Base-by-base conservation (phyloP, 2,797 vertebrate genomes). In the Enteromius unitaeniatus region DNA sequence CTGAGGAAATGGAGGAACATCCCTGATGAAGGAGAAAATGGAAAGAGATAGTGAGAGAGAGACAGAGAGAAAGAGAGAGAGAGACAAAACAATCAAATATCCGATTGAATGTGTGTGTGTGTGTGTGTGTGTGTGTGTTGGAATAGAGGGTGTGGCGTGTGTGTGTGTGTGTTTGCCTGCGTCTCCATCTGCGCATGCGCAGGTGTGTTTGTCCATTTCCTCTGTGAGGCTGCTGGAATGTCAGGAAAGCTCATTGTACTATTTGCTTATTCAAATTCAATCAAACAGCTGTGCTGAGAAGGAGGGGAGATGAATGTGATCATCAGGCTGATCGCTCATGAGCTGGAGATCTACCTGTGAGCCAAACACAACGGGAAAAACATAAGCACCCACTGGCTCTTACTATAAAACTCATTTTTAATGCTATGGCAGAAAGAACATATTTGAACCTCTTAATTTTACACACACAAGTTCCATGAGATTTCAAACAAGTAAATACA, bases 231-330 rank as follows among this genome's bases (percentile, higher is more conserved):
- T 86, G 84, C 90, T 91, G 93, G 92, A 94, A 92, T 91, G 93
- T 95, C 92, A 94, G 91, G 86, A 85, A 91, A 92, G 90, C 90
- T 87, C 85, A 89, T 89, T 78, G 74, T 93, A 91, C 92, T 93
- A 95, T 96, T 96, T 95, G 93, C 93, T 94, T 95, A 96, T 96
- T 97, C 95, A 95, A 95, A 96, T 95, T 93, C 93, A 95, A 93
- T 94, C 92, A 93, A 87, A 92, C 93, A 93, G 92, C 92, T 93
- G 81, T 62, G 42, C 82, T 70, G 83, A 87, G 86, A 78, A 64
- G 91, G 88, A 92, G 92, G 92, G 91, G 93, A 94, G 95, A 95
- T 90, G 92, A 90, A 94, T 94, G 93, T 93, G 93, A 95, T 96
- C 93, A 93, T 93, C 92, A 85, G 87, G 89, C 93, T 93, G 94